Evolutionary conservation across 2,888 invertebrate species (phyloP), one percentile per base, ranked within the genome.

Genomic region (Zygaena filipendulae): DNA sequence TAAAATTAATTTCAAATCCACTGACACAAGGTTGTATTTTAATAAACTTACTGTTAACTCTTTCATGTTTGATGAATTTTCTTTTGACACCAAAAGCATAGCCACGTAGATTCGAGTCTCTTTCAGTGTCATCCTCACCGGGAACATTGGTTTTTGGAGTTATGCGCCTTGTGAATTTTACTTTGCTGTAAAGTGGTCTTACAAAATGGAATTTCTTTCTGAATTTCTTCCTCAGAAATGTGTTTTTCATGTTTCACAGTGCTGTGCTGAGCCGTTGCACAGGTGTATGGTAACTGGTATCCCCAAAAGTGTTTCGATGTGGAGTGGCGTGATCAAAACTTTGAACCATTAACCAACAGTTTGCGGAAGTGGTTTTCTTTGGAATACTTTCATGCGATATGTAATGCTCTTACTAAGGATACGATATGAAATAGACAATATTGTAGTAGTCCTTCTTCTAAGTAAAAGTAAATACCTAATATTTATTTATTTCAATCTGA

Each of bases 181-280:
- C 35, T 49, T 62, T 69, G 35, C 47, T 58, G 30, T 75, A 77
- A 22, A 77, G 52, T 4, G 77, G 77, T 55, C 57, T 62, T 0
- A 77, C 77, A 20, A 67, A 59, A 34, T 47, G 45, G 7, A 54
- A 39, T 23, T 63, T 61, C 8, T 46, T 56, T 40, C 53, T 59
- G 18, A 74, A 74, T 45, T 62, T 69, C 24, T 59, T 50, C 25
- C 49, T 49, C 1, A 49, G 29, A 4, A 35, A 31, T 28, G 43
- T 40, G 26, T 38, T 43, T 39, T 48, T 55, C 58, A 58, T 58
- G 33, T 28, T 38, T 30, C n/a, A n/a, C n/a, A n/a, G n/a, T n/a
- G n/a, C n/a, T n/a, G n/a, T n/a, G n/a, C n/a, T n/a, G n/a, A n/a
- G n/a, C n/a, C n/a, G n/a, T n/a, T n/a, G n/a, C n/a, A n/a, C n/a